Evolutionary conservation across 2,113 vertebrate genomes (phyloP), one percentile per base, ranked within the genome.

Genomic region (Girardinichthys multiradiatus): DNA sequence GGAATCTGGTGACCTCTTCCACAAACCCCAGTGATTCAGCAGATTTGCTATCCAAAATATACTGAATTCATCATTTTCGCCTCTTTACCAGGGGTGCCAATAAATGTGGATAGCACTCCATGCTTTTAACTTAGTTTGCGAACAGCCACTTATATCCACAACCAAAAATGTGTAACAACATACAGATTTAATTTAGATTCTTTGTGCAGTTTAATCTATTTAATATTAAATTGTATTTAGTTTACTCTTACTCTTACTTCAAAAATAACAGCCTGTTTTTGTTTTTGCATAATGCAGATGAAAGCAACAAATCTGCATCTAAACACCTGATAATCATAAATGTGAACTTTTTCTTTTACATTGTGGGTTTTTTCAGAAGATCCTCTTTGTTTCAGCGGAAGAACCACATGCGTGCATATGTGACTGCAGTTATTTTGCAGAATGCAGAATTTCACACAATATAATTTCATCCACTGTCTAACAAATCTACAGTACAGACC

Each of bases 201-300:
- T 68, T 11, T 3, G n/a, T 35, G 8, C 4, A 24, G 33, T 2
- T 24, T 62, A 33, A 33, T 33, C 3, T 33, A 33, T 33, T 3
- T 33, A 33, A 33, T 6, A 4, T 3, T 33, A 33, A 33, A 33
- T 33, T 4, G 31, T 33, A 4, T 33, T 33, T 33, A 4, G 3
- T 35, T 62, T 31, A 17, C 19, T 24, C 12, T 31, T 2, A 19
- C 30, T 17, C 21, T 10, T 30, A 21, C 4, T 4, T 51, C 26
- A 57, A 17, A 74, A 59, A 58, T 0, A 6, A 31, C 0, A 57
- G 0, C 31, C 6, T 33, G 6, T 33, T n/a, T 28, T 24, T 11
- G 26, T 28, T 37, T 30, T 58, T 33, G 21, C 30, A 28, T 74
- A 19, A 27, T 9, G 7, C 2, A 27, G 19, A 30, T 27, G n/a